Base-by-base conservation (phyloP, 2,888 invertebrate genomes). In the Lutraria lutraria region DNA sequence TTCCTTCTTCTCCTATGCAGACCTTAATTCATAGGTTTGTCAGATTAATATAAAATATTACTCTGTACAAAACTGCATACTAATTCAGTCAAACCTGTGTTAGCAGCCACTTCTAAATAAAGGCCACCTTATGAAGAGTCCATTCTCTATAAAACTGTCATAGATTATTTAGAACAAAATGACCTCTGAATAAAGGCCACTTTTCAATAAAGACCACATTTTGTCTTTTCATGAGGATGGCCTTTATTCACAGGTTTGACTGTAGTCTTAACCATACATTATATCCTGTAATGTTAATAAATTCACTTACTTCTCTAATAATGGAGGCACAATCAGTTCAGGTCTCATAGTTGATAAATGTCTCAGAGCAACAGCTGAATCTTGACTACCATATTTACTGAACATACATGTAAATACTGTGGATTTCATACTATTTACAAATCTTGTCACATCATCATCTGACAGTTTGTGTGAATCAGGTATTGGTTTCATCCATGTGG, bases 341-440 rank as follows among this genome's bases (percentile, higher is more conserved):
- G 99, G 99, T 89, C 98, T 97, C 85, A 99, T 96, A 3, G 98
- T 97, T 0, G 98, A 98, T 85, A 99, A 97, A 96, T 98, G 97
- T 93, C 98, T 98, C 89, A 99, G 97, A 0, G 98, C 98, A 15
- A 97, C 97, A 12, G 97, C 97, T 16, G 98, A 98, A 29, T 97
- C 97, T 12, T 97, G 96, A 79, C 97, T 97, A 4, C 98, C 98
- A 85, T 97, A 97, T 93, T 98, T 98, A 90, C 98, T 98, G 97
- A 98, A 99, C 96, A 99, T 98, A 0, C 98, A 98, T 91, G 98
- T 98, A 93, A 98, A 97, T 0, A 98, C 97, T 25, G 98, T 97
- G 34, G 98, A 98, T 91, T 98, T 97, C 93, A 99, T 97, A 90
- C 96, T 96, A 87, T 97, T 97, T 0, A 99, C 98, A 96, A 99